Percentiles rank a stretch among this genome's conserved stretches.
phyloP scores from a whole-genome alignment of 2,113 vertebrate species.

The Ellobius talpinus region DNA sequence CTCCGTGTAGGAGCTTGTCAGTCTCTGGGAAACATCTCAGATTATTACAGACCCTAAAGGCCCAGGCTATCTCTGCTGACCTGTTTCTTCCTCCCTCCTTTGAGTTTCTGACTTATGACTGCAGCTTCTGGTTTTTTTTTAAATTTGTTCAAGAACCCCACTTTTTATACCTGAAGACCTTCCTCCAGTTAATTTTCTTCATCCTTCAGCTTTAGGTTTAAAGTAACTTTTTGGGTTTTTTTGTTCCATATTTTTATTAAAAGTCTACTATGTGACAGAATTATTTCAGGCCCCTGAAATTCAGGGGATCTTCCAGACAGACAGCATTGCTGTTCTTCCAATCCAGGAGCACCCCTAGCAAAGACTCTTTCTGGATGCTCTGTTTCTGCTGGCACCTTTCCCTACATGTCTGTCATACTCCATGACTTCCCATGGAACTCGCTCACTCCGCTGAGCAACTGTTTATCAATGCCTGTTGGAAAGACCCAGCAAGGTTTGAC shows the following conservation, averaged over 20 bases:
- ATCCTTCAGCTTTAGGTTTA: not conserved
- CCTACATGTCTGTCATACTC: not conserved
- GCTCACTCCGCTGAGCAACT: not conserved
- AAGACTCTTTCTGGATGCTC: not conserved
- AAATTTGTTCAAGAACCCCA: not conserved
- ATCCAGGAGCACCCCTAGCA: not conserved
- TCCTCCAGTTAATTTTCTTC: not conserved
- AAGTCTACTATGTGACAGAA: not conserved
- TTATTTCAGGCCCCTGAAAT: not conserved
- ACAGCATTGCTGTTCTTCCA: not conserved
- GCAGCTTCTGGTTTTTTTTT: not conserved
- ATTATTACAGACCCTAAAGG: not conserved
- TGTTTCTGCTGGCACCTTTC: not conserved
- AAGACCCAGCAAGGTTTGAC: not conserved
- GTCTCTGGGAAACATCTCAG: not conserved
- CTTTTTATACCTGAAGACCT: not conserved
- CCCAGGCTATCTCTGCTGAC: not conserved
- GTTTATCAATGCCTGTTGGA: not conserved
- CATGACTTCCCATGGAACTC: not conserved
- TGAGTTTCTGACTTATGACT: not conserved
- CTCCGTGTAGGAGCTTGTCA: not conserved
- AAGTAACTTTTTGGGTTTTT: not conserved
- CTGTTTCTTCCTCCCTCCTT: not conserved
- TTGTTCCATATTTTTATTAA: slow-evolving; percentile 2
- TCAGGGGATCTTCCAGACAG: not conserved